Evolutionary conservation across 2,797 vertebrate genomes (phyloP), one percentile per base, ranked within the genome.

Genomic region (Rhodeus uyekii): DNA sequence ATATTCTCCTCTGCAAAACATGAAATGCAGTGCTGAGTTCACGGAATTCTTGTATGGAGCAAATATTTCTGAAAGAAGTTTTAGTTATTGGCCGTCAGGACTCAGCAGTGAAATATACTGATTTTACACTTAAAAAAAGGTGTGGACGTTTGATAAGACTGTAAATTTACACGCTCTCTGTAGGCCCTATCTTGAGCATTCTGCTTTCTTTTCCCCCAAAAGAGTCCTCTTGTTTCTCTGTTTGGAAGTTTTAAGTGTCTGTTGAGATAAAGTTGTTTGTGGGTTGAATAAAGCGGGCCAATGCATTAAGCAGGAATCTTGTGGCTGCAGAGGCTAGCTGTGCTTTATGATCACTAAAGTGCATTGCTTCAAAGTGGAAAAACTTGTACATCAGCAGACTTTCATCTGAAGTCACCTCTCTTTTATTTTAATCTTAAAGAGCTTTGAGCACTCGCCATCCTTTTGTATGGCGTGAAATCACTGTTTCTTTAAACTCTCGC

Each of bases 351-450:
- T 91, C 79, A 85, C 84, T 88, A 83, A 90, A 92, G 90, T 91
- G 90, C 87, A 78, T 69, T 74, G 82, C 84, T 90, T 92, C 87
- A 90, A 92, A 93, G 93, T 93, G 91, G 88, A 93, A 93, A 93
- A 84, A 79, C 91, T 88, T 93, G 92, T 93, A 90, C 88, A 83
- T 88, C 46, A 58, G 78, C 38, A 10, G 27, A 71, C 87, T 86
- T 86, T 88, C 85, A 88, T 90, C 88, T 89, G 83, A 83, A 85
- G 86, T n/a, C 85, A 4, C 84, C 75, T 82, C 60, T 79, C 44
- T 79, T 73, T 78, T 71, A 63, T 83, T 75, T 76, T 68, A 69
- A 68, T 75, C 76, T 80, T 77, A 61, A 81, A 78, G 36, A 67
- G 80, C 71, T 81, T 81, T 81, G 80, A 81, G 80, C 36, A 18